Evolutionary conservation across 2,113 vertebrate genomes (phyloP), one percentile per base, ranked within the genome.

Genomic region (Leiothrix lutea): DNA sequence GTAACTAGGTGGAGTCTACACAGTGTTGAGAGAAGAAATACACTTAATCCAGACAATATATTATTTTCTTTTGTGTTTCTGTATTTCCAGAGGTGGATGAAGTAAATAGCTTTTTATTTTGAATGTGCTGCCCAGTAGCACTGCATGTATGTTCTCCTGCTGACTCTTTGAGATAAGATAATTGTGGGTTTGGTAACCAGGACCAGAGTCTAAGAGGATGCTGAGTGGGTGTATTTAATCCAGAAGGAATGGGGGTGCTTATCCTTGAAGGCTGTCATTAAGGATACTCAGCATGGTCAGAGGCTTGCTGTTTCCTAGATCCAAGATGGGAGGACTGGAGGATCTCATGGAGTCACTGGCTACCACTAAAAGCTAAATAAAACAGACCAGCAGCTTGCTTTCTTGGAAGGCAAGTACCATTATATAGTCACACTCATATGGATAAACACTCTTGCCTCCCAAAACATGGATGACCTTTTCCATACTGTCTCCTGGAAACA

Each of bases 21-120:
- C 23, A 50, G 9, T 25, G 25, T 38, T 69, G n/a, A 86, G 25
- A 85, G 54, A 92, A 80, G 14, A 70, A 42, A n/a, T 64, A 9
- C 21, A 23, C 31, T 57, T 90, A 65, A 23, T 60, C 36, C 31
- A 73, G 53, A 19, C 42, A 66, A 40, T 58, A 7, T 24, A 40
- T 56, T 72, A n/a, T 25, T 88, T 90, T 81, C 50, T 82, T 92
- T 60, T 8, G 5, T 3, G 1, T 67, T 87, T 54, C 48, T 86
- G 6, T 90, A 50, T 83, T 88, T 92, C 54, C 54, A 86, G 85
- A 69, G 26, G 33, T 70, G 28, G 67, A 53, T 50, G 13, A 80
- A 74, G 8, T 36, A 80, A 82, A 93, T 38, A 77, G 42, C 23
- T 84, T 4, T 72, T 95, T 48, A 40, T 54, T 86, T 84, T 84